Percentiles rank a stretch among this genome's conserved stretches.
Conservation (phyloP, 2,888 invertebrate genomes). For the Elgonia sp. region DNA sequence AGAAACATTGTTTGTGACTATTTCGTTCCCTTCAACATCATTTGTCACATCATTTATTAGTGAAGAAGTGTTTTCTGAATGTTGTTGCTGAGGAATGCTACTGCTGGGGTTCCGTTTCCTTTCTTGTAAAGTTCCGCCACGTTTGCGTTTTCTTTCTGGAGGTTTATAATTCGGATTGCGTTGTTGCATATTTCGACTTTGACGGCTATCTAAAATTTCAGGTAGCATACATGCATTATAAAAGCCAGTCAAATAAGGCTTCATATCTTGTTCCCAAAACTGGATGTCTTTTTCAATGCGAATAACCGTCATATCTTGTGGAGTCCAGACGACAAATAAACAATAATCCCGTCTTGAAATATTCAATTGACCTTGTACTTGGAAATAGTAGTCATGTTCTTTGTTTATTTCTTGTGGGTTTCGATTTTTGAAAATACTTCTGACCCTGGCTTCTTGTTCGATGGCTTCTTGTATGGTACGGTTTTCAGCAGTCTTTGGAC, state of each 20-base stretch:
- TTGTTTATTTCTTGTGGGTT: not conserved
- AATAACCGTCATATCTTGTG: not conserved
- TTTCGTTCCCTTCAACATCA: too few species aligned
- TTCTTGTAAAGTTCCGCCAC: too few species aligned
- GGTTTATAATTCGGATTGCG: conserved; percentile 10
- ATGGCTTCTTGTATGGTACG: conserved; percentile 43
- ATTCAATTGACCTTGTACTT: conserved; percentile 28
- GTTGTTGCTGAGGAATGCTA: too few species aligned
- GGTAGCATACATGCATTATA: conserved; percentile 1
- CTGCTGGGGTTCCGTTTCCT: too few species aligned
- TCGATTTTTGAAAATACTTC: conserved; percentile 33
- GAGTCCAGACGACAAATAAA: conserved; percentile 20
- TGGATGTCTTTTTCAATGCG: conserved; percentile 2
- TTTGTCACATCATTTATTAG: too few species aligned
- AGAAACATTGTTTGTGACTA: too few species aligned
- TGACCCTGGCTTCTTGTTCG: not conserved
- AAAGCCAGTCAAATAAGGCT: conserved; percentile 1
- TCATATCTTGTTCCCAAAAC: conserved; percentile 7
- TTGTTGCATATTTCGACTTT: conserved; percentile 14
- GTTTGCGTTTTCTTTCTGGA: too few species aligned
- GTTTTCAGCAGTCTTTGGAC: conserved; percentile 34
- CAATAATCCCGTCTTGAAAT: conserved; percentile 19
- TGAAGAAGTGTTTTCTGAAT: too few species aligned
- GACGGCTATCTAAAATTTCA: conserved; percentile 5
- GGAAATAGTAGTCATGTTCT: not conserved